Evolutionary conservation across 2,888 invertebrate species (phyloP).

Genomic region (Salticus scenicus): DNA sequence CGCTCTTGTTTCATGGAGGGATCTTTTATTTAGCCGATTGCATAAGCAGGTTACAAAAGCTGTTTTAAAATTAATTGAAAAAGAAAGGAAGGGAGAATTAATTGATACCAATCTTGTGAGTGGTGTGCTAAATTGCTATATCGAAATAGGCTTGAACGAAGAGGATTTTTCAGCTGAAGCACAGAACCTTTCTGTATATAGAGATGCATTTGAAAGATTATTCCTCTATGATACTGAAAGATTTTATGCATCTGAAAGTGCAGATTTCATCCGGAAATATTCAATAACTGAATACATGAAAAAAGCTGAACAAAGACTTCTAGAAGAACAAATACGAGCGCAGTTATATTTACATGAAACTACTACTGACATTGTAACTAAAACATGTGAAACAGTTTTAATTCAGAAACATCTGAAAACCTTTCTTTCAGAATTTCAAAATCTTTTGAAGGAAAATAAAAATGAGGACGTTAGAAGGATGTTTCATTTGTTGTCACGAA

Average conservation of each 20-base stretch:
- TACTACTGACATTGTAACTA: slow-evolving; percentile 89
- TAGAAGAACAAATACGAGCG: slow-evolving; percentile 95
- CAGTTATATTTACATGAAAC: slow-evolving; percentile 95
- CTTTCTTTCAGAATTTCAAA: slow-evolving; percentile 92
- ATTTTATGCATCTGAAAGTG: slow-evolving; percentile 94
- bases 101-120: slow-evolving; percentile 96
- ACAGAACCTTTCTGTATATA: slow-evolving; percentile 85
- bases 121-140: slow-evolving; percentile 98
- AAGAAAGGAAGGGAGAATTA: slow-evolving; percentile 96
- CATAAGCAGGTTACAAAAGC: slow-evolving; percentile 89
- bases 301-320: slow-evolving; percentile 84
- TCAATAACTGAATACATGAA: slow-evolving; percentile 99
- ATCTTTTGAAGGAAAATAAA: slow-evolving; percentile 94
- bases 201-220: slow-evolving; percentile 92
- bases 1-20: slow-evolving; percentile 84
- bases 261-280: slow-evolving; percentile 92
- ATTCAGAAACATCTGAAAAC: slow-evolving; percentile 97
- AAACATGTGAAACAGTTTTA: slow-evolving; percentile 93
- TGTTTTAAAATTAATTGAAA: slow-evolving; percentile 94
- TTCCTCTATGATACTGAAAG: slow-evolving; percentile 96
- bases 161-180: slow-evolving; percentile 99
- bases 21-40: slow-evolving; percentile 86
- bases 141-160: slow-evolving; percentile 87
- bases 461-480: slow-evolving; percentile 95
- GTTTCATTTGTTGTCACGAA: slow-evolving; percentile 93